Base-by-base conservation (phyloP, 2,797 vertebrate genomes). In the Limosa lapponica region DNA sequence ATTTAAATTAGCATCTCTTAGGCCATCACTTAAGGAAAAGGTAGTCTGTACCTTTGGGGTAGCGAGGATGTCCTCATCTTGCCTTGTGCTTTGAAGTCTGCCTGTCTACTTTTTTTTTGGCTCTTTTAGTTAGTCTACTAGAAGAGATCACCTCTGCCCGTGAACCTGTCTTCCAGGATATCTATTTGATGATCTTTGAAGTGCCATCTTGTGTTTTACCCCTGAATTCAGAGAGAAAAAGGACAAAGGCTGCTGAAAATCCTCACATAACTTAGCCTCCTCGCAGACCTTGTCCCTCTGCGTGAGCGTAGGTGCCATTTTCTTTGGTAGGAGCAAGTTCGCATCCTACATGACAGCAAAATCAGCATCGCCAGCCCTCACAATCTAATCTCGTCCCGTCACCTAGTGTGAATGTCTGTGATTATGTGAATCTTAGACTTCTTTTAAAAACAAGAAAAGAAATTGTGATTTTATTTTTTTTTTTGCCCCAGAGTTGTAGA, bases 251-350 rank as follows among this genome's bases (percentile, higher is more conserved):
- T 77, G 36, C 36, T 83, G 48, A 37, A 90, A 73, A 41, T 44
- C 61, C 44, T 71, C 19, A 12, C 16, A 1, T 34, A 16, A 22
- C 11, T 32, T 28, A 41, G 48, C 32, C n/a, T 82, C 2, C 39
- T 69, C 0, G 0, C 18, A 39, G 55, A 16, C 43, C 36, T n/a
- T 14, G 17, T 71, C 52, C 69, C 25, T 5, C 16, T 10, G 48
- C 7, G 0, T 32, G 12, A 58, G 13, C 0, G 0, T 14, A 28
- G 23, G 18, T 37, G 13, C 14, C 9, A 0, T 69, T 81, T 74
- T n/a, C 32, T 89, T 84, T 52, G 46, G 28, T 19, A 41, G 65
- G 46, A 46, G 52, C 36, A 54, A 32, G 28, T 52, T 2, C 52
- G 36, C 3, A 0, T 66, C 43, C 48, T 17, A 87, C 62, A 22